These are phyloP conservation scores for Chrysopa pallens DNA, from an alignment of 1,140 invertebrate species.

Conservation along the genomic window DNA sequence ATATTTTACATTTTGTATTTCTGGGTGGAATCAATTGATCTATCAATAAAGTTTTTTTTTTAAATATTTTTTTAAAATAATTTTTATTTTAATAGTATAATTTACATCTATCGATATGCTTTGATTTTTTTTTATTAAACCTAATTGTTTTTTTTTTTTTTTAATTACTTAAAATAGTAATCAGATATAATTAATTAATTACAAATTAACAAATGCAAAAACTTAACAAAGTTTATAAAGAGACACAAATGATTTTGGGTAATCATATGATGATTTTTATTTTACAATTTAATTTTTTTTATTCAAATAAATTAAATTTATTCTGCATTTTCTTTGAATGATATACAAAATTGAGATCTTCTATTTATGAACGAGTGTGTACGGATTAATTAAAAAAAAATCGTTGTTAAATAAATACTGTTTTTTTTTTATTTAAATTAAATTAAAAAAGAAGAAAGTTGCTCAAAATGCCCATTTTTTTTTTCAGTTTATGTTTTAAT, in stretches of 20 bases:
- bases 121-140: not conserved
- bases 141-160: not conserved
- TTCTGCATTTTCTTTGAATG: not conserved
- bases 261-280: not conserved
- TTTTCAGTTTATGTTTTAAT: not conserved
- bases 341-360: not conserved
- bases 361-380: not conserved
- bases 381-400: not conserved
- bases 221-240: not conserved
- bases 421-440: not conserved
- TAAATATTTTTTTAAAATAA: not conserved
- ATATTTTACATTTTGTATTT: not conserved
- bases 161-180: not conserved
- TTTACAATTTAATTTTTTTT: not conserved
- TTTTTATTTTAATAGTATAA: not conserved
- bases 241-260: not conserved
- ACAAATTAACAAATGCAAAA: not conserved
- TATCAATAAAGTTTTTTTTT: not conserved
- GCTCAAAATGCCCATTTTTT: not conserved
- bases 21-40: not conserved
- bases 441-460: not conserved
- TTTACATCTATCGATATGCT: not conserved
- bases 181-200: not conserved
- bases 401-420: not conserved
- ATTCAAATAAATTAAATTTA: not conserved